Conservation (phyloP, 2,888 invertebrate genomes). For the Papilio protenor region DNA sequence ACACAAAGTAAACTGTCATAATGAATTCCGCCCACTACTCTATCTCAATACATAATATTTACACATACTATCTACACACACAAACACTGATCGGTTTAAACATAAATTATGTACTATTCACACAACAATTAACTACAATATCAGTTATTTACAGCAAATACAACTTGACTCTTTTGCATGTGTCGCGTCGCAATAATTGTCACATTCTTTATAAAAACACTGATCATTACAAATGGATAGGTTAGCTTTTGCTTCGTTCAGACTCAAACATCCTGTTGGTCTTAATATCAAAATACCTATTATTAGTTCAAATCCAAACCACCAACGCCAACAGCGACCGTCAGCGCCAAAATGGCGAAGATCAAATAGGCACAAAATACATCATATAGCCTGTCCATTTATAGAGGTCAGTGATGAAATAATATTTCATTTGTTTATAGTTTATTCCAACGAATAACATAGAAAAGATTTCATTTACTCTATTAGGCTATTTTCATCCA, state of each 20-base stretch:
- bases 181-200: slow-evolving; percentile 23
- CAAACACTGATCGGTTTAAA: slow-evolving; percentile 74
- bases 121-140: slow-evolving; percentile 77
- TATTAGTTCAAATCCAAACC: no score
- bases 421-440: not conserved
- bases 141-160: slow-evolving; percentile 72
- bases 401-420: not conserved
- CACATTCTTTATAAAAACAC: not conserved
- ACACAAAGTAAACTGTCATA: slow-evolving; percentile 30
- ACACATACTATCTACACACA: slow-evolving; percentile 79
- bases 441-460: not conserved
- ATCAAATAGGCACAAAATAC: no score
- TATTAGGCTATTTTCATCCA: not conserved
- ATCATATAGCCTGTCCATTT: no score
- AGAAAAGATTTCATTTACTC: not conserved
- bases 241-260: no score
- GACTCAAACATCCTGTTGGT: no score
- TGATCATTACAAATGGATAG: no score
- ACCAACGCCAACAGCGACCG: no score
- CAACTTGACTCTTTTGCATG: slow-evolving; percentile 40
- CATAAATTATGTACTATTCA: slow-evolving; percentile 76
- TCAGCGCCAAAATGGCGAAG: no score
- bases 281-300: no score
- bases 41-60: slow-evolving; percentile 57
- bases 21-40: slow-evolving; percentile 42